Evolutionary conservation across 2,888 invertebrate species (phyloP), one percentile per base, ranked within the genome.

Genomic region (Apocheima hispidaria): DNA sequence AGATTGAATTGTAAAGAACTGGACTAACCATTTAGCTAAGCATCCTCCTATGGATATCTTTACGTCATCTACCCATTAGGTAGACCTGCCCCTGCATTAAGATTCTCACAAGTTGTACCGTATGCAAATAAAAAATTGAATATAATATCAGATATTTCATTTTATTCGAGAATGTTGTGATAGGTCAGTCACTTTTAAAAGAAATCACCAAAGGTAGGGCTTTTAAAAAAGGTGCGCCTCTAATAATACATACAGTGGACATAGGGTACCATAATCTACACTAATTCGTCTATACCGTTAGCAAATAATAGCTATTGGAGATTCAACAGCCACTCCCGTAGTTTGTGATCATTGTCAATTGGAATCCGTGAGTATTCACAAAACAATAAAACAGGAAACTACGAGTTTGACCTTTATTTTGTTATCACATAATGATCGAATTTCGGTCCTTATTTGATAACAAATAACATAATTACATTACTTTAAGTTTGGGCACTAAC

Each of bases 241-340:
- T 12, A n/a, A n/a, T n/a, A n/a, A n/a, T n/a, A 16, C 43, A 56
- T 69, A 70, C 62, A 67, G 58, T 67, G 65, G 69, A 65, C 68
- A 66, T 64, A 68, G 72, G n/a, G 66, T 67, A 72, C 74, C 71
- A 78, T 78, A 82, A 82, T 76, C 75, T 74, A 75, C 79, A 81
- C 77, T 82, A 84, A 83, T 81, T 83, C 82, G 71, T 78, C 77
- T 75, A 79, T 81, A 77, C 16, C 16, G 20, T 16, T 75, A 75
- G 73, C 73, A 75, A 48, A 68, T 70, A 75, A 76, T 72, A 70
- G 71, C 71, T 71, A 81, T 79, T 70, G 73, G 68, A 71, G 72
- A 68, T 76, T 73, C 69, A 71, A 77, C 63, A 58, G 82, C 88
- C 88, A 85, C 88, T 80, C 88, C 89, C 86, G 80, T 74, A 71